phyloP scores from a whole-genome alignment of 64 coral and sea anemone species.

The Stichodactyla helianthus region DNA sequence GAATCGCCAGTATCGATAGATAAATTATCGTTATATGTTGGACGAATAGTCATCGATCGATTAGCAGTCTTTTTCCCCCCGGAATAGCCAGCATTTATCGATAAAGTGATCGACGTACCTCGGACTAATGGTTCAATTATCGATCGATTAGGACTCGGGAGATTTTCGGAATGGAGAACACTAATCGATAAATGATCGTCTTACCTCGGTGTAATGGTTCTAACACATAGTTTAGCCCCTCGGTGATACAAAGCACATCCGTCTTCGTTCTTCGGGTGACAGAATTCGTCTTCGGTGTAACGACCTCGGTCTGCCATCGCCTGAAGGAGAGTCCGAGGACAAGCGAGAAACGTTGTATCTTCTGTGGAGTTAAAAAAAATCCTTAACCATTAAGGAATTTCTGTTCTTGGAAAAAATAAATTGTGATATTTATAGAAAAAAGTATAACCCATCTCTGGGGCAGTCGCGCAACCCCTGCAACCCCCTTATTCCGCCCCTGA shows the following conservation, averaged over 20 bases:
- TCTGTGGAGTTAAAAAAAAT: background rate
- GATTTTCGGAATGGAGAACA: too few relatives aligned
- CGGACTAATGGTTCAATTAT: slow-evolving; percentile 32
- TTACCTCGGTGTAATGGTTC: slow-evolving; percentile 64
- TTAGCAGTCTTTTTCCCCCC: background rate
- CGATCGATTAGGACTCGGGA: too few relatives aligned
- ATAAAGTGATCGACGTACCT: slow-evolving; percentile 19
- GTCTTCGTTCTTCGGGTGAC: slow-evolving; percentile 39
- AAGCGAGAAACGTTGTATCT: slow-evolving; percentile 22
- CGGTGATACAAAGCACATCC: slow-evolving; percentile 49
- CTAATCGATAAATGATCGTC: background rate
- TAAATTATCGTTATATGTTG: too few relatives aligned
- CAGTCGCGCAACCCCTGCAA: too few relatives aligned
- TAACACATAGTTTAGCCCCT: slow-evolving; percentile 45
- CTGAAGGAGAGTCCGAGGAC: slow-evolving; percentile 51
- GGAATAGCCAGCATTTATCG: too few relatives aligned
- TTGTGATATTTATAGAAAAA: background rate
- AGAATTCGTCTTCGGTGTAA: slow-evolving; percentile 65
- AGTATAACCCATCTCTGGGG: too few relatives aligned
- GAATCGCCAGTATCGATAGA: too few relatives aligned
- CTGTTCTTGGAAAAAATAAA: background rate
- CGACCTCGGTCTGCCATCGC: slow-evolving; percentile 70
- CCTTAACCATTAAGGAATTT: background rate
- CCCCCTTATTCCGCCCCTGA: too few relatives aligned
- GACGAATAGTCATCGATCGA: too few relatives aligned